Evolutionary conservation across 2,113 vertebrate species (phyloP), one percentile per base, ranked within the genome.

Genomic region (Arothron firmamentum): DNA sequence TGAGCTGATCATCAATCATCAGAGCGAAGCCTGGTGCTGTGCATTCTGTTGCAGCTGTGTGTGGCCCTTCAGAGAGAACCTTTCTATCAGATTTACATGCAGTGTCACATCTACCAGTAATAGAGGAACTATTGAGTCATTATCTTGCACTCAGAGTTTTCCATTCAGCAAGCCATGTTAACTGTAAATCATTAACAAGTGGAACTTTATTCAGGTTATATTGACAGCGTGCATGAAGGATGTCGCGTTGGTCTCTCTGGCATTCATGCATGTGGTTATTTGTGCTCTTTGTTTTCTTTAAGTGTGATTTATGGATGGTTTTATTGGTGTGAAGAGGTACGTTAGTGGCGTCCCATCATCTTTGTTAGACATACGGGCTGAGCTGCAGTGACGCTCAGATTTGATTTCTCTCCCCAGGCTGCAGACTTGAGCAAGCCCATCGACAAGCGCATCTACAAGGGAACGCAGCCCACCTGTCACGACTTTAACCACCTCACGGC

Each of bases 371-470:
- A 23, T 23, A 23, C 21, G 3, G 21, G 28, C 28, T 31, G 28
- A 31, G 28, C 28, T 31, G 28, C 28, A 31, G 6, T 31, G 34
- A 38, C 2, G 1, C 1, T 38, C 31, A 4, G 34, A 38, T 3
- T 38, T 2, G 11, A 12, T 86, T 25, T 71, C 4, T 69, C 25
- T 49, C 49, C 10, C 18, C 53, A 99, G 97, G 97, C 97, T 72
- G 97, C 96, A 65, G 97, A 99, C 88, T 87, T 99, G 89, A 98
- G 96, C 87, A 99, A 99, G 87, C 97, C 97, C 56, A 97, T 99
- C 90, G 97, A 99, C 91, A 99, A 99, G 91, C 94, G 97, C 85
- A 99, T 99, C 88, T 99, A 99, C 92, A 99, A 99, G 90, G 97
- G 97, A 90, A 99, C 97, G 83, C 97, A 99, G 77, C 97, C 97